A percentile compares a stretch with the other conserved stretches of the same genome.
Evolutionary conservation across 2,113 vertebrate species (phyloP).

Genomic region (Geothlypis trichas): DNA sequence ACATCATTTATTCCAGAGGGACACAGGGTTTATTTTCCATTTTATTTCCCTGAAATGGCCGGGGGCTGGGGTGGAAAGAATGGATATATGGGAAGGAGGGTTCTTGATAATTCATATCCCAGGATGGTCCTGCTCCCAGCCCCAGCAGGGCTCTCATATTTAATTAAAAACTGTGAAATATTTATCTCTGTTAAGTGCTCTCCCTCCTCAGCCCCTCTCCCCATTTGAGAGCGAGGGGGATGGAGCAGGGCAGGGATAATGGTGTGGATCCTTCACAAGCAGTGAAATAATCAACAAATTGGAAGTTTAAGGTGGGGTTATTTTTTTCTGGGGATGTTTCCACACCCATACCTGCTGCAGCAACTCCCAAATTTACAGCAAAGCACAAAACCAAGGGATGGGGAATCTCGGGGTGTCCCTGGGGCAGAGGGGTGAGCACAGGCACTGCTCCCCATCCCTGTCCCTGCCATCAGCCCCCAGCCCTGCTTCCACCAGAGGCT

Average conservation of each 20-base stretch:
- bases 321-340: not conserved
- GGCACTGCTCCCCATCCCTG: not conserved
- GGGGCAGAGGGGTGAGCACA: not conserved
- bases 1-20: not conserved
- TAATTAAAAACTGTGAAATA: constrained; percentile 45
- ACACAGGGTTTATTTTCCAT: not conserved
- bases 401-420: not conserved
- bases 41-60: not conserved
- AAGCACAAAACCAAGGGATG: not conserved
- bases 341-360: not conserved
- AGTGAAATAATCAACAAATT: not conserved
- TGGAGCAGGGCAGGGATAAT: not conserved
- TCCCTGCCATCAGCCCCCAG: not conserved
- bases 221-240: accelerated
- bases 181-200: not conserved
- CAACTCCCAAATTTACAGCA: not conserved
- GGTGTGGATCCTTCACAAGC: not conserved
- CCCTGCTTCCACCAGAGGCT: not conserved
- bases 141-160: constrained; percentile 9
- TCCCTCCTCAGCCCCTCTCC: not conserved
- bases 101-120: not conserved
- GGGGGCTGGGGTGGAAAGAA: not conserved
- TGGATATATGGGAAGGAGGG: not conserved
- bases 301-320: accelerated
- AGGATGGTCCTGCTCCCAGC: not conserved